Evolutionary conservation across 2,113 vertebrate genomes (phyloP).

Genomic region (Copsychus sechellarum): DNA sequence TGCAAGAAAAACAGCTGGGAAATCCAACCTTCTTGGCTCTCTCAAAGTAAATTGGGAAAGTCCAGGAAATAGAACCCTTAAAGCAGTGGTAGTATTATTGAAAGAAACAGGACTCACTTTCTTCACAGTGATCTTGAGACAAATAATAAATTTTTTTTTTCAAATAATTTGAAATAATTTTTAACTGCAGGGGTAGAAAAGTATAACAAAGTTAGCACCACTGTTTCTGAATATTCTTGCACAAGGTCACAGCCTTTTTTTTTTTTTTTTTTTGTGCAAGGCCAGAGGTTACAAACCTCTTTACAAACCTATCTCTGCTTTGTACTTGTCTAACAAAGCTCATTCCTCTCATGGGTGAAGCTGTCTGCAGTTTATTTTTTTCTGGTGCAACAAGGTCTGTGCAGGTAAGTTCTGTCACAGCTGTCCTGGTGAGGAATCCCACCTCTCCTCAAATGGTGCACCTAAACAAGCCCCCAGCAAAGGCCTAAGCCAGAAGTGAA

Average conservation of each 20-base stretch:
- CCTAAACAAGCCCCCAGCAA: not conserved
- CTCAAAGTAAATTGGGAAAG: not conserved
- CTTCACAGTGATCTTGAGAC: not conserved
- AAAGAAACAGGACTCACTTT: not conserved
- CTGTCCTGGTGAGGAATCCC: not conserved
- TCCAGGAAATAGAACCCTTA: accelerated
- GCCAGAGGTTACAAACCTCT: not conserved
- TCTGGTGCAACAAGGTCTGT: not conserved
- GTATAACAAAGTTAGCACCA: not conserved
- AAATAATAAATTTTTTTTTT: too few relatives aligned
- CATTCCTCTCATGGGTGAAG: not conserved
- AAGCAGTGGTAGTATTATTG: not conserved
- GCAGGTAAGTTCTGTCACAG: not conserved
- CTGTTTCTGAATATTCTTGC: not conserved
- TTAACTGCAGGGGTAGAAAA: not conserved
- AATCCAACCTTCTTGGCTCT: not conserved
- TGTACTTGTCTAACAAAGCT: not conserved
- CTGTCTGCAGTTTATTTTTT: not conserved
- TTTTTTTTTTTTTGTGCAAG: not conserved
- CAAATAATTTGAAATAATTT: not conserved
- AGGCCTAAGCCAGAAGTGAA: not conserved
- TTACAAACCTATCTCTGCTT: not conserved
- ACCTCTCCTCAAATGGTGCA: not conserved
- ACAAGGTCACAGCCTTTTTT: not conserved
- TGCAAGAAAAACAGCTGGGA: not conserved